Conservation (phyloP, 2,113 vertebrate species). For the Petrocephalus zakoni region DNA sequence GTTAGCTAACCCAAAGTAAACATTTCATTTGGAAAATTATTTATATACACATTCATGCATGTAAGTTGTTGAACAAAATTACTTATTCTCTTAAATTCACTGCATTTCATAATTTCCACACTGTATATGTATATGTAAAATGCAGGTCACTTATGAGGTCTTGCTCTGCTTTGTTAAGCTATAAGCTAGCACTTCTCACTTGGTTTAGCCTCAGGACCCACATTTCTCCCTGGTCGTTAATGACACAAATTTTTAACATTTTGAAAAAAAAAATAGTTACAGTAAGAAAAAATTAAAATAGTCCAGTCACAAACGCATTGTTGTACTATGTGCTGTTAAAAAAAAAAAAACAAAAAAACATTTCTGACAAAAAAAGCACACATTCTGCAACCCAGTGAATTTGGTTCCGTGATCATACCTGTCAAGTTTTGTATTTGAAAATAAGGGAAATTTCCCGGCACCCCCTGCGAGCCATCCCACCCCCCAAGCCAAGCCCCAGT, state of each 20-base stretch:
- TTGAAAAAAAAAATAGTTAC: neutral
- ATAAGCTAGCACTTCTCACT: neutral
- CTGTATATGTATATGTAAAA: neutral
- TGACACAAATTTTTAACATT: no score
- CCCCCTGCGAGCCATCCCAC: no score
- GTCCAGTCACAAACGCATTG: neutral
- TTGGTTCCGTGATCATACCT: neutral
- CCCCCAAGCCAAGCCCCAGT: no score
- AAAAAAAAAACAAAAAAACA: no score
- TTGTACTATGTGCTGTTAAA: no score
- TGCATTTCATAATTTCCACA: neutral
- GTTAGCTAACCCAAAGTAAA: neutral
- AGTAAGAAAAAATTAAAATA: neutral
- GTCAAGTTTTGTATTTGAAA: no score
- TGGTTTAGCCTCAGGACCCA: neutral
- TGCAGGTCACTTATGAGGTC: neutral
- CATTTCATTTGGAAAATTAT: neutral
- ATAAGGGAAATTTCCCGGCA: no score
- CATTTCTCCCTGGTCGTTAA: neutral
- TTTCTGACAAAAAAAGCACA: neutral
- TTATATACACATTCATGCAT: neutral
- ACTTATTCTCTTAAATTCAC: neutral
- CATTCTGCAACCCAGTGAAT: neutral
- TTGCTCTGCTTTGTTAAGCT: neutral
- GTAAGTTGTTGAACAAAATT: neutral